These are phyloP conservation scores for Anseranas semipalmata DNA, from an alignment of 2,113 vertebrate genomes.

Conservation along the genomic window DNA sequence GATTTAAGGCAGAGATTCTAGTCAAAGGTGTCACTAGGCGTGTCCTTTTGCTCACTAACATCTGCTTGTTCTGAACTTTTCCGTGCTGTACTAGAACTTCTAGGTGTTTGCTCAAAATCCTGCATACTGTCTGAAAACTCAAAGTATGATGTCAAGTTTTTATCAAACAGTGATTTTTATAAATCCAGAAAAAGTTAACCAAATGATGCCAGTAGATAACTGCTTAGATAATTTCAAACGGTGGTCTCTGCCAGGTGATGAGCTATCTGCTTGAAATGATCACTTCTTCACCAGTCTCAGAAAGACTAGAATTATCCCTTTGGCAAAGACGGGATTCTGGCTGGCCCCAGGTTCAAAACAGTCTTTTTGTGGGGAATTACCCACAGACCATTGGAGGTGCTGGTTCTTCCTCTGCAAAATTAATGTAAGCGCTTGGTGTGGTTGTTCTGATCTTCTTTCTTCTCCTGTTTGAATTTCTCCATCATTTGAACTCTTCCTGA, in stretches of 20 bases:
- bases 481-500: conserved; percentile 4
- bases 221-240: background rate
- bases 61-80: background rate
- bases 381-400: rapidly evolving
- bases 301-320: background rate
- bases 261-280: background rate
- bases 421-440: background rate
- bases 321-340: background rate
- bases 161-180: background rate
- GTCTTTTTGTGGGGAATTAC: background rate
- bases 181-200: background rate
- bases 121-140: background rate
- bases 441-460: background rate
- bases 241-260: background rate
- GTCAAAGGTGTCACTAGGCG: background rate
- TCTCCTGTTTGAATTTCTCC: background rate
- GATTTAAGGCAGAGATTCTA: background rate
- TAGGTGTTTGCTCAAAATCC: background rate
- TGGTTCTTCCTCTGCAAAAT: background rate
- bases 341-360: background rate
- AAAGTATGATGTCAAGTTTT: background rate
- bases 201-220: background rate
- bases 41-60: background rate
- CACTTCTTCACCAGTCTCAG: background rate
- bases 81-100: background rate